Evolutionary conservation across 2,113 vertebrate genomes (phyloP), one percentile per base, ranked within the genome.

Genomic region (Paraplagusia blochii): DNA sequence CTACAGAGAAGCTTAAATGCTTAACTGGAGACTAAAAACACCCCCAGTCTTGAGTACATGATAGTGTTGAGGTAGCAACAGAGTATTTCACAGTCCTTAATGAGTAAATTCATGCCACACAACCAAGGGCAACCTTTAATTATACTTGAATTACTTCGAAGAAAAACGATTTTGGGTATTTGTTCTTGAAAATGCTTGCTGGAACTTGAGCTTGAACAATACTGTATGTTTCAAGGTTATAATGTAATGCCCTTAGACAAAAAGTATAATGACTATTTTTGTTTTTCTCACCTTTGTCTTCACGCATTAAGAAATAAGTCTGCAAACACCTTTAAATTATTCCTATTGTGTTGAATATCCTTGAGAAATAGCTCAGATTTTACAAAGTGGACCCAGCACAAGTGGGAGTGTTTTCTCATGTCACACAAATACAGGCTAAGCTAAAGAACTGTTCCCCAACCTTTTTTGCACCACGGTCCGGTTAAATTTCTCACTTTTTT

Each of bases 11-110:
- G 50, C 53, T 68, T 59, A 66, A 60, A 56, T 35, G 52, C 57
- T 70, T 58, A 76, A 53, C 47, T 13, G 10, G 39, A 49, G 17
- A 63, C 35, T 40, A 53, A 69, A 72, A 58, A 54, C 49, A 40
- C 57, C 55, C 9, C 33, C 50, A 22, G 48, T 49, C 46, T 46
- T 22, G 15, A 35, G 47, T 43, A 17, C n/a, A 29, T 11, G 58
- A 9, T 16, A 14, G 18, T 11, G 11, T 63, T 54, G 18, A 53
- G 17, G 46, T 45, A 50, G 46, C 38, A 7, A 35, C 15, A 44
- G 44, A 9, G 9, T 1, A 22, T 18, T 33, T 5, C 4, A n/a
- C 48, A 15, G 12, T 46, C 29, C 16, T 44, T 42, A 55, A 58
- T 53, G 19, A 18, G 53, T 34, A 29, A n/a, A 33, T 14, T 12